These are phyloP conservation scores for Gymnoscopelus braueri DNA, from an alignment of 2,797 vertebrate species.

Conservation along the genomic window DNA sequence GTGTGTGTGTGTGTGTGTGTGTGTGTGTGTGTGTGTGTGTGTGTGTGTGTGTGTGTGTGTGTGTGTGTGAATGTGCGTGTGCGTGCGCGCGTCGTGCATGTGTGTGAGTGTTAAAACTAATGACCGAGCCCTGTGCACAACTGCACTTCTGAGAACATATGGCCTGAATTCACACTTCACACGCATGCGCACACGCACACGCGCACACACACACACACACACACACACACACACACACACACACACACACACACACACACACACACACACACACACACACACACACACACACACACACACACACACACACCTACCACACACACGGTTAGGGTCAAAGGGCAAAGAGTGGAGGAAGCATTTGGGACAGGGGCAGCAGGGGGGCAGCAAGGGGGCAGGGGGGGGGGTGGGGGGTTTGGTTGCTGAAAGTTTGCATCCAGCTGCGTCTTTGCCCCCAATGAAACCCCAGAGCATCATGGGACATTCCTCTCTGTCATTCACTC, in stretches of 20 bases:
- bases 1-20: no score
- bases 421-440: conserved; percentile 76
- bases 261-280: conserved; percentile 24
- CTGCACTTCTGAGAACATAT: no score
- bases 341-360: conserved; percentile 80
- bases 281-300: conserved; percentile 24
- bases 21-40: no score
- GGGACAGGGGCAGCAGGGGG: conserved; percentile 59
- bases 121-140: no score
- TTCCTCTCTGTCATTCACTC: conserved; percentile 43
- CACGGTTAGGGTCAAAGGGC: conserved; percentile 69
- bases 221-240: conserved; percentile 67
- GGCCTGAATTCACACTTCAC: conserved; percentile 78
- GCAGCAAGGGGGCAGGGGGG: conserved; percentile 30
- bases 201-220: conserved; percentile 25
- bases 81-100: no score
- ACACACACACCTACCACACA: conserved; percentile 31
- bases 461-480: conserved; percentile 21
- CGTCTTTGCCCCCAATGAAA: conserved; percentile 43
- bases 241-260: conserved; percentile 16
- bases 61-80: no score
- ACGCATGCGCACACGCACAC: conserved; percentile 64
- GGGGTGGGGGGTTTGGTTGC: conserved; percentile 45
- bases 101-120: no score
- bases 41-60: no score